A percentile compares a stretch with the other conserved stretches of the same genome.
These are phyloP conservation scores for Lomographa bimaculata DNA, from an alignment of 2,888 invertebrate genomes.

Conservation along the genomic window DNA sequence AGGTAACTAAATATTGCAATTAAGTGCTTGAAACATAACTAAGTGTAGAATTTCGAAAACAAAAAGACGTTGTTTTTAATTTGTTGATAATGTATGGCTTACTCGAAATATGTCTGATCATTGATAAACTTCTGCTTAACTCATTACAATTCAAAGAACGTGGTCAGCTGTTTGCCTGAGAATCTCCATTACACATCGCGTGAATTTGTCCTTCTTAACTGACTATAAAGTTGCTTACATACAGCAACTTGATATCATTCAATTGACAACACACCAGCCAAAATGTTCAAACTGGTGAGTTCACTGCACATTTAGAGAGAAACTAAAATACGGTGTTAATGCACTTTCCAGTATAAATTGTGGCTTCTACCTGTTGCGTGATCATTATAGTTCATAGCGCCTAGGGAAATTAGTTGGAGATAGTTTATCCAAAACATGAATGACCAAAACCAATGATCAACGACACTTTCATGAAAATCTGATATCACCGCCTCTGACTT, in stretches of 20 bases:
- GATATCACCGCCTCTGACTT: neutral
- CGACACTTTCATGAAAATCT: too few relatives aligned
- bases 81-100: too few relatives aligned
- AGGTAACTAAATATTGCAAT: too few relatives aligned
- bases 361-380: neutral
- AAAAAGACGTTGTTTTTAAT: too few relatives aligned
- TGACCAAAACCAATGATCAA: too few relatives aligned
- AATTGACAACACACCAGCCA: conserved; percentile 4
- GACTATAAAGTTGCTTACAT: conserved; percentile 10
- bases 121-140: conserved; percentile 3
- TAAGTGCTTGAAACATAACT: too few relatives aligned
- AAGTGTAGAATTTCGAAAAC: too few relatives aligned
- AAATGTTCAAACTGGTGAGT: conserved; percentile 24
- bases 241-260: conserved; percentile 6
- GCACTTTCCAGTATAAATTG: neutral
- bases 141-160: conserved; percentile 5
- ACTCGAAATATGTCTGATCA: too few relatives aligned
- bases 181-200: conserved; percentile 8
- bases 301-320: neutral
- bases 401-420: neutral
- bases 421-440: neutral
- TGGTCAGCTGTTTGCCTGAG: neutral
- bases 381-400: neutral
- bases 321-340: neutral
- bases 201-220: conserved; percentile 9